A percentile compares a stretch with the other conserved stretches of the same genome.
phyloP scores from a whole-genome alignment of 2,888 invertebrate genomes.

The Nemoura dubitans region DNA sequence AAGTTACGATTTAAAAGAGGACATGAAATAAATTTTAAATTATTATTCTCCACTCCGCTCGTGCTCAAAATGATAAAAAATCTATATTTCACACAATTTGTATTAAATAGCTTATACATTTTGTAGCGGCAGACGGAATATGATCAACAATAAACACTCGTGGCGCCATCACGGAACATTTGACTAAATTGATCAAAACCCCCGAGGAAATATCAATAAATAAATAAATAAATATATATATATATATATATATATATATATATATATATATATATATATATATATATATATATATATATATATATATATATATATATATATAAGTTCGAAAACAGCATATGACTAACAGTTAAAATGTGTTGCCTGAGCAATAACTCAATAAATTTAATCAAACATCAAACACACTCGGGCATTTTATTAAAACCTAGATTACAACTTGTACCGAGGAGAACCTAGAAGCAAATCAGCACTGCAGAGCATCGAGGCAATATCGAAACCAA shows the following conservation, averaged over 20 bases:
- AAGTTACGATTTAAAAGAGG: neutral
- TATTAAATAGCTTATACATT: neutral
- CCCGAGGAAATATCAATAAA: neutral
- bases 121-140: neutral
- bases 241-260: too few species aligned
- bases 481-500: neutral
- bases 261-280: too few species aligned
- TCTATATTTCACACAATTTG: neutral
- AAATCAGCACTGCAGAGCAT: neutral
- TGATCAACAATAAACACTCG: neutral
- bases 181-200: neutral
- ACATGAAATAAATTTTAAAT: neutral
- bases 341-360: too few species aligned
- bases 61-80: neutral
- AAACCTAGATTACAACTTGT: too few species aligned
- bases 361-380: too few species aligned
- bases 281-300: too few species aligned
- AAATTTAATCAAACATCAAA: too few species aligned
- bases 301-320: too few species aligned
- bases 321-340: too few species aligned
- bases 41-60: neutral
- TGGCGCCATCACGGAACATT: neutral
- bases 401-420: too few species aligned
- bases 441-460: neutral
- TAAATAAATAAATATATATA: too few species aligned